These are phyloP conservation scores for Actias luna DNA, from an alignment of 2,888 invertebrate species.

Conservation along the genomic window DNA sequence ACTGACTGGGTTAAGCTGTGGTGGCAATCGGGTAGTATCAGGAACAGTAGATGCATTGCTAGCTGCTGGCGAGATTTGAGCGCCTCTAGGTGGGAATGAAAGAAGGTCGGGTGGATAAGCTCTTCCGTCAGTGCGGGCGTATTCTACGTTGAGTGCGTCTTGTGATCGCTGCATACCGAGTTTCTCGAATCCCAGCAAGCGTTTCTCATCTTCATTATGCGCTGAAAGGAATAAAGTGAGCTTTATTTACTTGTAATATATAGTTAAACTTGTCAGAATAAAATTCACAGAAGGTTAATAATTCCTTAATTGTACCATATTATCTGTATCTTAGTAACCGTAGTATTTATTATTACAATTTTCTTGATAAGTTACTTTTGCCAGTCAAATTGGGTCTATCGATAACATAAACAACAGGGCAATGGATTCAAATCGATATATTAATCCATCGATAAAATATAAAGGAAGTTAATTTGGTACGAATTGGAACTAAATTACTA, in stretches of 20 bases:
- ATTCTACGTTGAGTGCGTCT: constrained; percentile 77
- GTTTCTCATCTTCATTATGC: constrained; percentile 86
- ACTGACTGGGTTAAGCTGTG: constrained; percentile 82
- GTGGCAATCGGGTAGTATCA: constrained; percentile 84
- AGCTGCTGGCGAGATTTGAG: constrained; percentile 89
- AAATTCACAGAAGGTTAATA: background rate
- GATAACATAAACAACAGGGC: background rate
- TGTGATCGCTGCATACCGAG: constrained; percentile 76
- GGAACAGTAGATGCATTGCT: constrained; percentile 91
- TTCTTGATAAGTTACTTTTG: background rate
- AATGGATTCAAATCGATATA: background rate
- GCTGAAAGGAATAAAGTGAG: constrained; percentile 52
- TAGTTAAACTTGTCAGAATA: background rate
- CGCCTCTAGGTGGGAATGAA: constrained; percentile 87
- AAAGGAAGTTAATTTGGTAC: background rate
- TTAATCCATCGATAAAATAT: background rate
- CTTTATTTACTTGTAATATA: background rate
- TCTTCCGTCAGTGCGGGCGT: constrained; percentile 80
- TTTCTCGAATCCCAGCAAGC: constrained; percentile 85
- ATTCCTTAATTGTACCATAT: no score
- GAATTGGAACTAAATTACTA: background rate
- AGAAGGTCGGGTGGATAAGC: constrained; percentile 91
- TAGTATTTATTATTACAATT: no score
- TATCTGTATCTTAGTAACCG: no score
- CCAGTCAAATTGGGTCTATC: background rate